Evolutionary conservation across 2,797 vertebrate species (phyloP).

Genomic region (Chelon labrosus): DNA sequence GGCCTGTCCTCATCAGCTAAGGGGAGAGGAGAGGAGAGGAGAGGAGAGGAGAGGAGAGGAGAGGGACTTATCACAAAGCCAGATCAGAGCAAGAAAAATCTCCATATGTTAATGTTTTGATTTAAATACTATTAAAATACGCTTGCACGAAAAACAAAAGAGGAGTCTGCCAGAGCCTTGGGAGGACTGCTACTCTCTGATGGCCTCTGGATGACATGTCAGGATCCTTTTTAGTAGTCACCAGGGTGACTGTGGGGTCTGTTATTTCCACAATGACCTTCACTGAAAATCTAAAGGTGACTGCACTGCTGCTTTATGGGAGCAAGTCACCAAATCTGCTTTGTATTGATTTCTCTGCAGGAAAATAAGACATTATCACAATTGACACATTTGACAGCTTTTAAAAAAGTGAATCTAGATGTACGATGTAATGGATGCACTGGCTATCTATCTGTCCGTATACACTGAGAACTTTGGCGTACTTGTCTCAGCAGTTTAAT

Average conservation of each 20-base stretch:
- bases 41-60: conserved; percentile 4
- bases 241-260: conserved; percentile 41
- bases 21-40: conserved; percentile 5
- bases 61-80: conserved; percentile 4
- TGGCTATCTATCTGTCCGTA: conserved; percentile 28
- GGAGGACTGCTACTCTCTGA: conserved; percentile 36
- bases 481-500: conserved; percentile 57
- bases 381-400: background rate
- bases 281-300: conserved; percentile 39
- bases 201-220: conserved; percentile 35
- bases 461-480: conserved; percentile 13
- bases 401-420: background rate
- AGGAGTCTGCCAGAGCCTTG: conserved; percentile 9
- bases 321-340: conserved; percentile 8
- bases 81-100: conserved; percentile 42
- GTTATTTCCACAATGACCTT: conserved; percentile 35
- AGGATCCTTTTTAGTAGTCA: conserved; percentile 41
- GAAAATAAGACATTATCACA: background rate
- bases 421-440: background rate
- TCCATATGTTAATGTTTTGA: conserved; percentile 46
- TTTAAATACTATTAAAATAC: conserved; percentile 34
- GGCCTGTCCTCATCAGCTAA: conserved; percentile 4
- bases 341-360: conserved; percentile 18
- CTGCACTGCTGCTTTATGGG: background rate
- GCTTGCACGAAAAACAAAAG: conserved; percentile 15